Conservation (phyloP, 2,797 vertebrate genomes). For the Scleropages formosus region DNA sequence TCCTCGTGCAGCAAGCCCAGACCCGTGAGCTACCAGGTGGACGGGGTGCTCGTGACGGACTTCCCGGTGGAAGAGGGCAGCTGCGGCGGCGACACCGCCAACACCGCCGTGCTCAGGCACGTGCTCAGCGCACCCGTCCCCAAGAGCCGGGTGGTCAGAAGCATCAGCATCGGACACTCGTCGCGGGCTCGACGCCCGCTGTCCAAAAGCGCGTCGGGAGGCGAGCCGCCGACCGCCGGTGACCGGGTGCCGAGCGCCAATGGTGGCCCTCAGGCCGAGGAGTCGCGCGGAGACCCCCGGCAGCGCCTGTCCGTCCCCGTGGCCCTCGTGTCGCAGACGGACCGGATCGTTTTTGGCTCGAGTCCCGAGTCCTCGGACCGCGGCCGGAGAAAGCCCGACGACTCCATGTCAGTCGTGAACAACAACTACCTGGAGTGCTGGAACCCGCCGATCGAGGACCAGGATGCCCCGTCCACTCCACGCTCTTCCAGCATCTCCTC, state of each 20-base stretch:
- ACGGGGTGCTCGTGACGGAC: constrained; percentile 73
- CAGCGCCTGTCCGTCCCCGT: constrained; percentile 39
- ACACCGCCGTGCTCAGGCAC: constrained; percentile 58
- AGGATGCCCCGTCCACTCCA: background rate
- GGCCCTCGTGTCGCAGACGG: constrained; percentile 53
- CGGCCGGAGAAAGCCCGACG: background rate
- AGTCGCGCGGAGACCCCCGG: constrained; percentile 35
- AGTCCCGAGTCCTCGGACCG: constrained; percentile 37
- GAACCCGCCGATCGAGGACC: constrained; percentile 41
- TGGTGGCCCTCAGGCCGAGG: constrained; percentile 44
- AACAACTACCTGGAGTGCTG: constrained; percentile 39
- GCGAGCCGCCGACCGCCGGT: constrained; percentile 50
- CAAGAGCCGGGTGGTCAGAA: constrained; percentile 63
- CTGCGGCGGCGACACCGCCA: constrained; percentile 59
- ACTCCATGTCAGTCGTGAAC: constrained; percentile 32
- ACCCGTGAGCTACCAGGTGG: constrained; percentile 80
- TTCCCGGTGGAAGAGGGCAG: constrained; percentile 75
- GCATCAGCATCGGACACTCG: constrained; percentile 62
- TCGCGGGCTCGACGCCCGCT: constrained; percentile 64
- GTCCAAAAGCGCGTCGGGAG: constrained; percentile 59
- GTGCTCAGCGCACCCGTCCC: constrained; percentile 66
- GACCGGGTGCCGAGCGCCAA: constrained; percentile 48
- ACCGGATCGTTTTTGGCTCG: constrained; percentile 52
- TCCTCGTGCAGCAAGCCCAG: constrained; percentile 63
- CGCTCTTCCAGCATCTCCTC: constrained; percentile 37